Evolutionary conservation across 2,113 vertebrate species (phyloP), one percentile per base, ranked within the genome.

Genomic region (Psilopsiagon aymara): DNA sequence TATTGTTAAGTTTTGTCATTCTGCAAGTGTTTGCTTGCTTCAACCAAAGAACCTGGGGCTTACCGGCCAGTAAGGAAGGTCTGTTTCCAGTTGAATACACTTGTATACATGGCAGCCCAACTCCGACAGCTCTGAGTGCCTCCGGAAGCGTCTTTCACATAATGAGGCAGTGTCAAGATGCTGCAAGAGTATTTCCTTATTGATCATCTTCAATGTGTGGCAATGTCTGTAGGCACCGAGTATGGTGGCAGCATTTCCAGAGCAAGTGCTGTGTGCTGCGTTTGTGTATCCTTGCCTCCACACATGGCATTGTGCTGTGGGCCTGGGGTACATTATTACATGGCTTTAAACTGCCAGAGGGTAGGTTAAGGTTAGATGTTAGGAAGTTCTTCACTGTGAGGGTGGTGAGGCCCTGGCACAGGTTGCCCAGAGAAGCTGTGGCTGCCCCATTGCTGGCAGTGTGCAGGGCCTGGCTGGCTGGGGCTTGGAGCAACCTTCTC

Each of bases 191-290:
- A 70, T 88, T 95, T 96, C 82, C 73, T 92, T 4, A 3, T 31
- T 84, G 92, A 93, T 95, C 55, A 83, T 90, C 82, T 52, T 96
- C 94, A 79, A 67, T 92, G 59, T 5, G 7, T 86, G 82, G 80
- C 86, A 39, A 17, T 88, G 64, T 70, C 88, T 83, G 59, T 75
- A 77, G 85, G 92, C 85, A 71, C 35, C 0, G 0, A 44, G 28
- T 17, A 5, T 2, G 43, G 75, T 88, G 78, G 70, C 94, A 92
- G 80, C 76, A 8, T 71, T 89, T 47, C 89, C 89, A 47, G 52
- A 66, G 68, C 35, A 64, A 47, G 69, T 79, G 70, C 33, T 83
- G 60, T 73, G 64, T 39, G 49, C 86, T 88, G 82, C 23, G 37
- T 68, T 29, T 37, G 21, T 28, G 14, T 41, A 2, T 52, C 52